phyloP scores from a whole-genome alignment of 2,888 invertebrate genomes.

The Ellobium chinense region DNA sequence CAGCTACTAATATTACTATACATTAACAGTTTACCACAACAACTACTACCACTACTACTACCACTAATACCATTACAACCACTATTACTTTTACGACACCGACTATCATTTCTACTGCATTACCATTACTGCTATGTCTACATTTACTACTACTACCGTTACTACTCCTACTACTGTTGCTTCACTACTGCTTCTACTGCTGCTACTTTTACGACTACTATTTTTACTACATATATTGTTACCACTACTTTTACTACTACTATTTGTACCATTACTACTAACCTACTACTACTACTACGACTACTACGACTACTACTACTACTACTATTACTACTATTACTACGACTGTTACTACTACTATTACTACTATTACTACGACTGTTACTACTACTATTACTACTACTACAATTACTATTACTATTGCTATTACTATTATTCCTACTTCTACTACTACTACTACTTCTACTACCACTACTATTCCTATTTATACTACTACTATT shows the following conservation, averaged over 20 bases:
- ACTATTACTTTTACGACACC: not conserved
- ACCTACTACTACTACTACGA: not conserved
- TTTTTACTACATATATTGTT: not conserved
- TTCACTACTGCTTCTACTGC: not conserved
- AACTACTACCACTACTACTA: slow-evolving; percentile 2
- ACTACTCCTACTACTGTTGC: not conserved
- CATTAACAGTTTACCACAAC: too few species aligned
- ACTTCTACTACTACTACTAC: slow-evolving; percentile 22
- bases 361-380: slow-evolving; percentile 17
- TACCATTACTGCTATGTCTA: not conserved
- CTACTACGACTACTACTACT: not conserved
- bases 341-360: slow-evolving; percentile 17
- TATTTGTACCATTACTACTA: slow-evolving; percentile 9
- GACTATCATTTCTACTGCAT: not conserved
- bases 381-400: slow-evolving; percentile 17
- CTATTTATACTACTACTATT: not conserved
- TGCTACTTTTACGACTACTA: not conserved
- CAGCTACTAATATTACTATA: not conserved
- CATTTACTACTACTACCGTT: not conserved
- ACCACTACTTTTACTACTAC: not conserved
- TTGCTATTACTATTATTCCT: slow-evolving; percentile 2
- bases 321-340: slow-evolving; percentile 1
- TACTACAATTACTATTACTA: slow-evolving; percentile 15
- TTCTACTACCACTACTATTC: slow-evolving; percentile 14
- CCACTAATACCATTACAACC: not conserved